Evolutionary conservation across 35 echinoderm and acorn worm genomes (phyloP).

Genomic region (Lytechinus pictus): DNA sequence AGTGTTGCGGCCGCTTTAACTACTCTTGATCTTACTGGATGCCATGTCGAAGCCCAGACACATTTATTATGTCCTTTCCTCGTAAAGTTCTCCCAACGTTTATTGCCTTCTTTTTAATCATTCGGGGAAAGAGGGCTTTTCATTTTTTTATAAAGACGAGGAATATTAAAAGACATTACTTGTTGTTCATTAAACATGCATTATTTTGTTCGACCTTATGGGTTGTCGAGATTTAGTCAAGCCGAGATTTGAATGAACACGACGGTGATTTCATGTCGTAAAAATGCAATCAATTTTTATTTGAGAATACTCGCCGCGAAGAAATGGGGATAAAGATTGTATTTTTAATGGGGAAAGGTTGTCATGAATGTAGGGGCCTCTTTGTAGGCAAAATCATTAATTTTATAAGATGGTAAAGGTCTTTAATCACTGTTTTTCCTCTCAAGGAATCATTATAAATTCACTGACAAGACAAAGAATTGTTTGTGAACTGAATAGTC

Average conservation of each 20-base stretch:
- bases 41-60: constrained; percentile 5
- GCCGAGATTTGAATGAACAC: background rate
- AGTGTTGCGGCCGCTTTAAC: constrained; percentile 5
- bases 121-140: constrained; percentile 7
- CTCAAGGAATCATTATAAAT: background rate
- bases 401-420: background rate
- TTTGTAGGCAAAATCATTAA: background rate
- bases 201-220: background rate
- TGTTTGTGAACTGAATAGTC: background rate
- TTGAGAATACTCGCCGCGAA: background rate
- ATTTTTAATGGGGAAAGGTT: background rate
- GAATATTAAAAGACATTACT: background rate
- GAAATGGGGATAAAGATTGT: background rate
- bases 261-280: constrained; percentile 2
- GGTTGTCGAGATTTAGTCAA: background rate
- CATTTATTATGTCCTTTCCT: constrained; percentile 34
- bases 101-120: constrained; percentile 8
- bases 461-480: background rate
- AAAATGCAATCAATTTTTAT: constrained; percentile 14
- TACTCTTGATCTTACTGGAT: constrained; percentile 2
- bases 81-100: background rate
- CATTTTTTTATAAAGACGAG: background rate
- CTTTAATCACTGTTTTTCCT: background rate
- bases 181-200: constrained; percentile 5
- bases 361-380: background rate